A percentile compares a stretch with the other conserved stretches of the same genome.
Evolutionary conservation across 2,113 vertebrate genomes (phyloP).

Genomic region (Rhinichthys klamathensis): DNA sequence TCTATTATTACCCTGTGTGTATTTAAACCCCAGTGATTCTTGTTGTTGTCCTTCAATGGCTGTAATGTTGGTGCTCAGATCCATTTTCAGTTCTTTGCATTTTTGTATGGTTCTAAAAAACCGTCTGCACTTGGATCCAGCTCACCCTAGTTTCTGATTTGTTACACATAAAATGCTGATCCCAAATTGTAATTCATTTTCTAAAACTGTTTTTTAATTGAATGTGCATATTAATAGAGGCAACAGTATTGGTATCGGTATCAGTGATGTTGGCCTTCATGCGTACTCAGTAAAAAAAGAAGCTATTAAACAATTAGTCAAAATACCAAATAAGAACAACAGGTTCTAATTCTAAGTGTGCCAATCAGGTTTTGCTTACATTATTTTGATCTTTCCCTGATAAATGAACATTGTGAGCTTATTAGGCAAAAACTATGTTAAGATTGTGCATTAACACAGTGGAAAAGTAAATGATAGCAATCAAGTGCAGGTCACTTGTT

Average conservation of each 20-base stretch:
- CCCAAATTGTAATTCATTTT: neutral
- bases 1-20: too few relatives aligned
- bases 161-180: neutral
- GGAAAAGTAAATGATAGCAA: neutral
- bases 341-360: neutral
- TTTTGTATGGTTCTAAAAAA: too few relatives aligned
- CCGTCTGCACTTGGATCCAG: too few relatives aligned
- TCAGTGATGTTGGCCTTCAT: neutral
- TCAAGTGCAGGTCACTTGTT: neutral
- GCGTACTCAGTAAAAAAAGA: neutral
- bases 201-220: neutral
- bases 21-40: too few relatives aligned
- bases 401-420: neutral
- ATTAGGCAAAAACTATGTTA: neutral
- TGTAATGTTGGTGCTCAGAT: too few relatives aligned
- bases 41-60: too few relatives aligned
- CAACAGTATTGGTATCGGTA: neutral
- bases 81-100: too few relatives aligned
- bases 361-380: neutral
- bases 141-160: too few relatives aligned
- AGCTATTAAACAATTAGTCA: too few relatives aligned
- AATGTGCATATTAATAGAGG: neutral
- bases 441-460: neutral
- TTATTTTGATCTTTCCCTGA: neutral
- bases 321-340: neutral